These are phyloP conservation scores for Tapirus terrestris DNA, from an alignment of 2,113 vertebrate species.

Conservation along the genomic window DNA sequence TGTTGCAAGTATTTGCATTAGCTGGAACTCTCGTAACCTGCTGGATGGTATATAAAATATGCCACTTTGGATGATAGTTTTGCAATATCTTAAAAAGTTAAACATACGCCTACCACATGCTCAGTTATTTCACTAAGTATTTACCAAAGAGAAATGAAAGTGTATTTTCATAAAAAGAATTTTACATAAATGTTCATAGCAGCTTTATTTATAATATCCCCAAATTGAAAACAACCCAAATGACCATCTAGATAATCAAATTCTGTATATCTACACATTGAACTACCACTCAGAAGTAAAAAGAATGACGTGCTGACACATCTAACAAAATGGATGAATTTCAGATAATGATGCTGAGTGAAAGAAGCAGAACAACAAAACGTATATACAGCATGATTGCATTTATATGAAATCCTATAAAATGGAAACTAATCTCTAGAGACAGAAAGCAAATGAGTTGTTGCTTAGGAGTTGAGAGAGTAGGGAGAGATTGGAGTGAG, in stretches of 20 bases:
- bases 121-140: not conserved
- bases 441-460: not conserved
- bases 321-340: not conserved
- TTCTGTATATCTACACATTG: not conserved
- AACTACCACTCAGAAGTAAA: not conserved
- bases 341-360: not conserved
- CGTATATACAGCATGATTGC: not conserved
- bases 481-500: not conserved
- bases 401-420: not conserved
- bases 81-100: not conserved
- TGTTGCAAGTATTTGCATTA: not conserved
- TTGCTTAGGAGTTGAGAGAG: not conserved
- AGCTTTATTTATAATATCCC: not conserved
- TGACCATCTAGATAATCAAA: not conserved
- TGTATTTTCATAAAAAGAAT: not conserved
- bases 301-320: not conserved
- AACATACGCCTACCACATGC: not conserved
- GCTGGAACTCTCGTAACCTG: not conserved
- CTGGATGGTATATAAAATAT: not conserved
- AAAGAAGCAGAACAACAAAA: not conserved
- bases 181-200: not conserved
- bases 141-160: not conserved
- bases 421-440: not conserved
- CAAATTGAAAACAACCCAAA: not conserved
- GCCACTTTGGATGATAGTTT: not conserved